Conservation (phyloP, 2,888 invertebrate species). For the Perdita meconis region DNA sequence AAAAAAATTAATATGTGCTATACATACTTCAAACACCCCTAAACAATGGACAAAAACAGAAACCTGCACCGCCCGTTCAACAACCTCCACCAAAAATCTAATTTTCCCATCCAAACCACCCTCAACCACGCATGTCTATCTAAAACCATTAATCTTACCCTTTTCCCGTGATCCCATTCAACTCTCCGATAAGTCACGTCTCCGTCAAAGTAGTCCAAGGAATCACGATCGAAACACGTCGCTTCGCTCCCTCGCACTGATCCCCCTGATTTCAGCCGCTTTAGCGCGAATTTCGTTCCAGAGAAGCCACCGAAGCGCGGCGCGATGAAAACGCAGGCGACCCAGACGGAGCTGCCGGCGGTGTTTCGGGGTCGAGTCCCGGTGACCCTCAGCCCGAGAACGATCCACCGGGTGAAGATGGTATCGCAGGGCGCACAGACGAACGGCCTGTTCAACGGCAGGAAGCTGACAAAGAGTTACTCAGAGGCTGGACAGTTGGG, state of each 20-base stretch:
- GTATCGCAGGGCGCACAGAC: conserved; percentile 96
- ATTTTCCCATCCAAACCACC: too few relatives aligned
- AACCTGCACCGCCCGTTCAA: too few relatives aligned
- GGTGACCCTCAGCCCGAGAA: conserved; percentile 91
- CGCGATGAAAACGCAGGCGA: conserved; percentile 96
- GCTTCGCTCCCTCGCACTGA: background rate
- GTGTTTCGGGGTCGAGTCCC: conserved; percentile 85
- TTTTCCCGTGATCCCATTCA: too few relatives aligned
- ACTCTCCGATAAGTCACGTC: too few relatives aligned
- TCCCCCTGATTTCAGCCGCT: conserved; percentile 8
- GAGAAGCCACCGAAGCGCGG: conserved; percentile 92
- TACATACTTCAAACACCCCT: too few relatives aligned
- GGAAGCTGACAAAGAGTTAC: conserved; percentile 92
- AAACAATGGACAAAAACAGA: too few relatives aligned
- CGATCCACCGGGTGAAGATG: conserved; percentile 94
- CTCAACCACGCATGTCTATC: too few relatives aligned
- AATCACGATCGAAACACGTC: background rate
- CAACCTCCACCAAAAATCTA: too few relatives aligned
- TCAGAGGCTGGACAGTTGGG: conserved; percentile 89
- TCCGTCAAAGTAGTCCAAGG: background rate
- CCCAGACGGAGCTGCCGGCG: conserved; percentile 93
- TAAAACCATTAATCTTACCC: too few relatives aligned
- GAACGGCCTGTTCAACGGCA: conserved; percentile 90
- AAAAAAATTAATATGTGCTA: too few relatives aligned
- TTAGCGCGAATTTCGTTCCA: conserved; percentile 81